Conservation (phyloP, 1,140 invertebrate genomes). For the Zaprionus africanus region DNA sequence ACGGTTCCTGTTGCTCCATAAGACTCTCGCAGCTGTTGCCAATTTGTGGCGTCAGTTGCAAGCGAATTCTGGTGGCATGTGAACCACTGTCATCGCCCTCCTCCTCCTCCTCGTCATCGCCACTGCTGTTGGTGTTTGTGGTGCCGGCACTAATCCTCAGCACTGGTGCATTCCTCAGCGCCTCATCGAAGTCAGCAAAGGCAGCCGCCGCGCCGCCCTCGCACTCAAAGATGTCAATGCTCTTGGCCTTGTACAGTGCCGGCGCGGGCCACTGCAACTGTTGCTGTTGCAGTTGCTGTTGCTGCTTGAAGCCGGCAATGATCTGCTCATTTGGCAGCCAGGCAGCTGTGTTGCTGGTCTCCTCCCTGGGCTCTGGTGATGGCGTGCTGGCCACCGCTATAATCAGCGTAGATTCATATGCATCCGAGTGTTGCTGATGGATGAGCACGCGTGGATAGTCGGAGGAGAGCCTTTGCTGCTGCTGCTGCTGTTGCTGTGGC, state of each 20-base stretch:
- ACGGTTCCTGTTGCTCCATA: conserved; percentile 54
- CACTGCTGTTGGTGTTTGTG: conserved; percentile 34
- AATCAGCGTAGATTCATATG: conserved; percentile 77
- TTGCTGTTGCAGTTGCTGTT: conserved; percentile 30
- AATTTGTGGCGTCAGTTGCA: conserved; percentile 54
- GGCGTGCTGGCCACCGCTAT: conserved; percentile 69
- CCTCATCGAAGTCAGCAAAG: conserved; percentile 82
- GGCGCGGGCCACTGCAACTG: conserved; percentile 46
- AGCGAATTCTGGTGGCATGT: conserved; percentile 62
- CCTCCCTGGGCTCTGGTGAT: background rate
- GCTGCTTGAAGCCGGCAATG: conserved; percentile 58
- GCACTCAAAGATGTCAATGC: conserved; percentile 79
- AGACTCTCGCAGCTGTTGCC: conserved; percentile 72
- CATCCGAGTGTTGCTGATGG: conserved; percentile 77
- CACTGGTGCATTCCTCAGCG: conserved; percentile 70
- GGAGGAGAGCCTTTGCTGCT: too few relatives aligned
- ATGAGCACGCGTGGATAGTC: conserved; percentile 79
- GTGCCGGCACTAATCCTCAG: conserved; percentile 52
- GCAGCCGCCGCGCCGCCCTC: conserved; percentile 46
- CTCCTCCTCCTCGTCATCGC: conserved; percentile 44
- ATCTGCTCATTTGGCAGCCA: conserved; percentile 76
- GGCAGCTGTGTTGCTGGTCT: background rate
- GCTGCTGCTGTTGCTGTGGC: conserved; percentile 7
- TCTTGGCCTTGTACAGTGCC: conserved; percentile 72
- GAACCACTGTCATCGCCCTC: conserved; percentile 66